Percentiles rank a stretch among this genome's conserved stretches.
Evolutionary conservation across 2,113 vertebrate genomes (phyloP).

Genomic region (Orycteropus afer): DNA sequence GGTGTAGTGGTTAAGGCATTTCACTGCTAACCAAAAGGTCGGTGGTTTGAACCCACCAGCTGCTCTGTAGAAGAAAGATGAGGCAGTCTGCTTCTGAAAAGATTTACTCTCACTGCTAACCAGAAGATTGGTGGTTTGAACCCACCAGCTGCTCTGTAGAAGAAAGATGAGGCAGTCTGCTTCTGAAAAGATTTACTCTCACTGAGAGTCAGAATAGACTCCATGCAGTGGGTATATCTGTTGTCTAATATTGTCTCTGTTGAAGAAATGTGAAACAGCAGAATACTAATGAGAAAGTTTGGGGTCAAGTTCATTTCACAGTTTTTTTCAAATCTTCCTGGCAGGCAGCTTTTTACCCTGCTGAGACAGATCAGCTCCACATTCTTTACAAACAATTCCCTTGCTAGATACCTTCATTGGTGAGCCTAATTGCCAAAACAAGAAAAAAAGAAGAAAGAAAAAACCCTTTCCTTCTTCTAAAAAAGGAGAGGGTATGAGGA

Average conservation of each 20-base stretch:
- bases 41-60: too few relatives aligned
- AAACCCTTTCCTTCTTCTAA: not conserved
- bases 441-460: conserved; percentile 30
- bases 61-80: too few relatives aligned
- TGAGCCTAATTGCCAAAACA: not conserved
- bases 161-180: too few relatives aligned
- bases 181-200: too few relatives aligned
- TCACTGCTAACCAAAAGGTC: too few relatives aligned
- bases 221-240: too few relatives aligned
- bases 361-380: not conserved
- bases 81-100: too few relatives aligned
- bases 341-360: not conserved
- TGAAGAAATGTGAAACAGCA: not conserved
- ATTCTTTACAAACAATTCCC: not conserved
- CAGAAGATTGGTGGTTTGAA: too few relatives aligned
- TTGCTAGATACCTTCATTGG: not conserved
- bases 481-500: not conserved
- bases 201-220: too few relatives aligned
- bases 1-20: too few relatives aligned
- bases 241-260: not conserved
- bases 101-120: too few relatives aligned
- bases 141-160: too few relatives aligned
- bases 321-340: not conserved
- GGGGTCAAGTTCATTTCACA: not conserved
- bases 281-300: not conserved